Evolutionary conservation across 1,140 invertebrate species (phyloP).

Genomic region (Glossosoma conforme): DNA sequence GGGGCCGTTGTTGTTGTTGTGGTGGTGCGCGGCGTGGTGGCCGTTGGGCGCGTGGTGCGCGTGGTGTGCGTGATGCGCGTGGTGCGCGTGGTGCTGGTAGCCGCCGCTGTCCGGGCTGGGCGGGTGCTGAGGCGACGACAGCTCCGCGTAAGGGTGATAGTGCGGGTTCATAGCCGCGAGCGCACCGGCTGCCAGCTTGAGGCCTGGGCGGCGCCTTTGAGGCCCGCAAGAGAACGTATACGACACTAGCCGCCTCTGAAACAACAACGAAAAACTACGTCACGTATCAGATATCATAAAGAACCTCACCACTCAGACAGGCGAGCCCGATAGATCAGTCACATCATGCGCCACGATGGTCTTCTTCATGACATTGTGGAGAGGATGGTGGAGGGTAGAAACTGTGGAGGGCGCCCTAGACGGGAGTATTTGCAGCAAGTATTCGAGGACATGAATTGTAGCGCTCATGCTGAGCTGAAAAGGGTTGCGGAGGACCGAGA

Average conservation of each 20-base stretch:
- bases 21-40: conserved; percentile 9
- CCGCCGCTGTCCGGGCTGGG: conserved; percentile 53
- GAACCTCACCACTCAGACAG: not conserved
- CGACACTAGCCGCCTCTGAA: conserved; percentile 29
- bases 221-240: conserved; percentile 29
- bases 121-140: conserved; percentile 62
- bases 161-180: conserved; percentile 65
- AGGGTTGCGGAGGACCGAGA: too few species aligned
- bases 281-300: not conserved
- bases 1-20: conserved; percentile 51
- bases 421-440: too few species aligned
- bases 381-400: too few species aligned
- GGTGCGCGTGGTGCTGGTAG: conserved; percentile 31
- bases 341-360: too few species aligned
- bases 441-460: too few species aligned
- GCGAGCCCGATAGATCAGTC: too few species aligned
- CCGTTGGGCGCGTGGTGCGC: conserved; percentile 34
- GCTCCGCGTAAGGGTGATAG: conserved; percentile 64
- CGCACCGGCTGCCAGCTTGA: conserved; percentile 61
- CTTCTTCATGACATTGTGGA: too few species aligned
- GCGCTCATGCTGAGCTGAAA: too few species aligned
- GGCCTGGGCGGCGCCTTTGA: conserved; percentile 37
- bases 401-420: too few species aligned
- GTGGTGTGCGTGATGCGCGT: conserved; percentile 31
- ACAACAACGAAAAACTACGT: conserved; percentile 6